Conservation (phyloP, 2,888 invertebrate genomes). For the Willowsia nigromaculata region DNA sequence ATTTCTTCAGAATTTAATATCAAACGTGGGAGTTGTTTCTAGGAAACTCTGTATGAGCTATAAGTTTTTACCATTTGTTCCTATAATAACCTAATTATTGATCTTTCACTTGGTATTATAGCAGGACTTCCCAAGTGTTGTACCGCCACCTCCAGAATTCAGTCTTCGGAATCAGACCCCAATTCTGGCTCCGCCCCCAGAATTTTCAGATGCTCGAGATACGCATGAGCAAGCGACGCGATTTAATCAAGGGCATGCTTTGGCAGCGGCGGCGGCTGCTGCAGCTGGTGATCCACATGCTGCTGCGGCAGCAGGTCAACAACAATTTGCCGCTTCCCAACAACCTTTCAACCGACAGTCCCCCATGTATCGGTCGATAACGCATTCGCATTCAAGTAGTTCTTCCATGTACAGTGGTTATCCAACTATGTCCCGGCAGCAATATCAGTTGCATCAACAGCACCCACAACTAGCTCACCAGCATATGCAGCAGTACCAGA, state of each 20-base stretch:
- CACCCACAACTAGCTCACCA: conserved; percentile 72
- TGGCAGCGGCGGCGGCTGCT: background rate
- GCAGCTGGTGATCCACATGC: background rate
- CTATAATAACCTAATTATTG: no score
- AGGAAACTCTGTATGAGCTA: no score
- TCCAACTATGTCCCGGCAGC: conserved; percentile 78
- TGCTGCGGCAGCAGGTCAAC: conserved; percentile 21
- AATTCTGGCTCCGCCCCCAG: conserved; percentile 92
- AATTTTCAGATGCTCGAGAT: conserved; percentile 85
- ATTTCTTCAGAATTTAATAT: no score
- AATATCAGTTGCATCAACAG: conserved; percentile 76
- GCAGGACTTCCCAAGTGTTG: conserved; percentile 81
- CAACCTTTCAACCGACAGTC: conserved; percentile 78
- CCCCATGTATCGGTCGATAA: conserved; percentile 78
- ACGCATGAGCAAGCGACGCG: conserved; percentile 77
- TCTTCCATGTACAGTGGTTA: conserved; percentile 79
- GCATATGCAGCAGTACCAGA: conserved; percentile 77
- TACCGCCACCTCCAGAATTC: conserved; percentile 85
- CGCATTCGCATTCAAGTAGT: conserved; percentile 77
- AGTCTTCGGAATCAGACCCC: conserved; percentile 80
- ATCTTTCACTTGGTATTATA: conserved; percentile 51
- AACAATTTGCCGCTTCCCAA: conserved; percentile 44
- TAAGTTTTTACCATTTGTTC: no score
- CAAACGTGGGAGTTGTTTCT: no score
- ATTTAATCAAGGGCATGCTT: conserved; percentile 76